phyloP scores from a whole-genome alignment of 2,888 invertebrate species.

The Eilema depressum region DNA sequence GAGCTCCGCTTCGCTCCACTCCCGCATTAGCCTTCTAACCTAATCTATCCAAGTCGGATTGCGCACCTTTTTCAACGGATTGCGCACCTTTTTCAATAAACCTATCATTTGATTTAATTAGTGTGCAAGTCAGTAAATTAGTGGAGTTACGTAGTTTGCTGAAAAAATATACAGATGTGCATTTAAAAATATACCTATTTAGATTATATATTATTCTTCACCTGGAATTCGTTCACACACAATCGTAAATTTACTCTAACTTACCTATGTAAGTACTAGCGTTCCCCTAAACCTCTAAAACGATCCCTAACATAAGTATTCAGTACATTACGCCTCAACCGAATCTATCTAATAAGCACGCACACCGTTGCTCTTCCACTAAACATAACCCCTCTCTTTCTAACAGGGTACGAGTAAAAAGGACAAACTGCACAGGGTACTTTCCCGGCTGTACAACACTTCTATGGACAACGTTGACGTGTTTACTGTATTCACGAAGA shows the following conservation, averaged over 20 bases:
- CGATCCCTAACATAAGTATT: slow-evolving; percentile 14
- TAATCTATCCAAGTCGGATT: too few species aligned
- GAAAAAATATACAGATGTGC: too few species aligned
- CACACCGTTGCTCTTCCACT: background rate
- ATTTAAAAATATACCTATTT: too few species aligned
- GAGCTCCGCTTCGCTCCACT: too few species aligned
- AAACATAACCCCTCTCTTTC: slow-evolving; percentile 34
- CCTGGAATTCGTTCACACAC: background rate
- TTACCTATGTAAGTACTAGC: background rate
- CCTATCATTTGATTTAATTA: too few species aligned
- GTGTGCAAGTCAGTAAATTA: too few species aligned
- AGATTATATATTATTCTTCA: too few species aligned
- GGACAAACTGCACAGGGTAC: slow-evolving; percentile 88
- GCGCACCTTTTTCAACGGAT: too few species aligned
- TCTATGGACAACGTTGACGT: slow-evolving; percentile 95
- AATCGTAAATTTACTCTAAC: slow-evolving; percentile 1
- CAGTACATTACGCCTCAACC: slow-evolving; percentile 9
- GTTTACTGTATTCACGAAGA: slow-evolving; percentile 94
- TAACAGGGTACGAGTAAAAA: slow-evolving; percentile 90
- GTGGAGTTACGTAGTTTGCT: too few species aligned
- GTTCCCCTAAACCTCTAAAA: slow-evolving; percentile 7
- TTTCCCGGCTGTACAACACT: slow-evolving; percentile 91
- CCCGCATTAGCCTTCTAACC: too few species aligned
- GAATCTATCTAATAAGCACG: slow-evolving; percentile 8
- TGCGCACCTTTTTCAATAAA: too few species aligned